Conservation (phyloP, 2,113 vertebrate species). For the Meles meles region DNA sequence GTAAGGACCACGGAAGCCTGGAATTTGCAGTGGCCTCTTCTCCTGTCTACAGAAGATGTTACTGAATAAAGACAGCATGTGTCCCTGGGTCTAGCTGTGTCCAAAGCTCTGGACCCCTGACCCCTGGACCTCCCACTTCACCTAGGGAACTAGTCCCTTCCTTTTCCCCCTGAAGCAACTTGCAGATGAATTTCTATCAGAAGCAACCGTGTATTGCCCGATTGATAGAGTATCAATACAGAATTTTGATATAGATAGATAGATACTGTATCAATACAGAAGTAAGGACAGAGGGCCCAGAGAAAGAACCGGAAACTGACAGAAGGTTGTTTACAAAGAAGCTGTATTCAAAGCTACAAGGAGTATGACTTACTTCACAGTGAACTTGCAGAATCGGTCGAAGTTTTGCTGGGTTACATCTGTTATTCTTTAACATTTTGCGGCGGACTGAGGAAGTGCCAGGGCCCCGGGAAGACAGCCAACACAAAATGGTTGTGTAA, state of each 20-base stretch:
- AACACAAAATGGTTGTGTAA: conserved; percentile 28
- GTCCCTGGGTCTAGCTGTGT: neutral
- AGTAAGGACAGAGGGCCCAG: neutral
- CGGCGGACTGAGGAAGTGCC: conserved; percentile 13
- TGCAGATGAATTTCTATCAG: neutral
- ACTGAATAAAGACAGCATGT: neutral
- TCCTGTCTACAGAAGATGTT: neutral
- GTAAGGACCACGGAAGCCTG: neutral
- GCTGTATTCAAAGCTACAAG: neutral
- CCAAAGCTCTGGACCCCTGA: neutral
- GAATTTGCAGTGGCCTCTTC: neutral
- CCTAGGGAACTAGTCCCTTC: neutral
- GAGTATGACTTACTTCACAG: conserved; percentile 18
- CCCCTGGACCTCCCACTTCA: neutral
- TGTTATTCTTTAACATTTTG: conserved; percentile 57
- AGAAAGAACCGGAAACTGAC: neutral
- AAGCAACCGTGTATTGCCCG: neutral
- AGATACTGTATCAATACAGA: neutral
- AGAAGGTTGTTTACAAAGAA: neutral
- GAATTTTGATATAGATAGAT: neutral
- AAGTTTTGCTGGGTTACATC: conserved; percentile 26
- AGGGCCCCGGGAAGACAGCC: conserved; percentile 54
- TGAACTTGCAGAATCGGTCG: conserved; percentile 1
- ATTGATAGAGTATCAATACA: neutral
- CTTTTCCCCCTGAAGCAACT: neutral